Conservation (phyloP, 2,797 vertebrate species). For the Rhincodon typus region DNA sequence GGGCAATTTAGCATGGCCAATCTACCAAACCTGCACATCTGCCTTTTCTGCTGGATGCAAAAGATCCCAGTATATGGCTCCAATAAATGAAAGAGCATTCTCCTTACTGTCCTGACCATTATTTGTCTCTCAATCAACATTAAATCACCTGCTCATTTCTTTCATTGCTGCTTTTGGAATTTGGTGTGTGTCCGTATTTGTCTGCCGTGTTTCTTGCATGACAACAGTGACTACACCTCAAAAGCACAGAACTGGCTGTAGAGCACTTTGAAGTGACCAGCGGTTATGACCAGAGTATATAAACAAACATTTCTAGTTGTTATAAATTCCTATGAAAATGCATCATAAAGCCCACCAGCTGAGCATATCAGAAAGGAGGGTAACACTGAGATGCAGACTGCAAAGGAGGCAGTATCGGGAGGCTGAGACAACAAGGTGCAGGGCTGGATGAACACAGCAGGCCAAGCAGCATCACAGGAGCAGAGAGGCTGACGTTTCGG, state of each 20-base stretch:
- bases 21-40: not conserved
- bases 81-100: too few species aligned
- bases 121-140: not conserved
- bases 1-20: too few species aligned
- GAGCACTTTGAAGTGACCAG: not conserved
- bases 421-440: too few species aligned
- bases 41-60: not conserved
- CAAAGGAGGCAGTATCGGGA: not conserved
- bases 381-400: not conserved
- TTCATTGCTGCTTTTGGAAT: not conserved
- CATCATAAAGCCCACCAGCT: not conserved
- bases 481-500: too few species aligned
- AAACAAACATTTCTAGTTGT: not conserved
- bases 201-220: not conserved
- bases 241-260: not conserved
- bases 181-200: not conserved
- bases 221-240: not conserved
- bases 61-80: too few species aligned
- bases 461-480: too few species aligned
- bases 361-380: not conserved
- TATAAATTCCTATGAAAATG: not conserved
- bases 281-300: not conserved
- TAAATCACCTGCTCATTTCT: too few species aligned
- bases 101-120: not conserved
- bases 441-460: too few species aligned